These are phyloP conservation scores for Leistus spinibarbis DNA, from an alignment of 2,888 invertebrate species.

Conservation along the genomic window DNA sequence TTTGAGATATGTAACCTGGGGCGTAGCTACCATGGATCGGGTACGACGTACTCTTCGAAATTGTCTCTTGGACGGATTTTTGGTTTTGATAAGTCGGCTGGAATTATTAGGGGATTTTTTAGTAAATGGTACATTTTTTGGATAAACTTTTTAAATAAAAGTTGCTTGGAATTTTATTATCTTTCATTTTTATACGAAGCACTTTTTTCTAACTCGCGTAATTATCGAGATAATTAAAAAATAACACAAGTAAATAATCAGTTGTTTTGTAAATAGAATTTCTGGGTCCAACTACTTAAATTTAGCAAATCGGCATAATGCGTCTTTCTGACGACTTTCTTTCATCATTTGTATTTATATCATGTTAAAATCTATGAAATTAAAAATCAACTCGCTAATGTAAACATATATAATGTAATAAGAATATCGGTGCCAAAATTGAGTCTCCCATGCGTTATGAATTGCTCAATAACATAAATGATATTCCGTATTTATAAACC, in stretches of 20 bases:
- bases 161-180: too few relatives aligned
- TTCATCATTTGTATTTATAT: slow-evolving; percentile 17
- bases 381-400: slow-evolving; percentile 7
- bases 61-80: slow-evolving; percentile 60
- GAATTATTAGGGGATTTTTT: slow-evolving; percentile 1
- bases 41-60: slow-evolving; percentile 51
- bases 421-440: slow-evolving; percentile 2
- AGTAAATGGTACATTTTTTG: too few relatives aligned
- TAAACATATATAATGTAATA: slow-evolving; percentile 6
- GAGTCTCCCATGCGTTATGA: neutral
- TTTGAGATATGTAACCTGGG: slow-evolving; percentile 43
- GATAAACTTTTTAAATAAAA: too few relatives aligned
- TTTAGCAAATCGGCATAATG: neutral
- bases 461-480: neutral
- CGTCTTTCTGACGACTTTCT: neutral
- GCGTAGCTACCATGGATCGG: slow-evolving; percentile 38
- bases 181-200: too few relatives aligned
- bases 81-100: slow-evolving; percentile 69
- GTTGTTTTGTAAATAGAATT: neutral
- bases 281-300: neutral
- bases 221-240: too few relatives aligned
- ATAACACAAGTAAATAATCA: too few relatives aligned
- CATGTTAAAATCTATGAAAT: neutral
- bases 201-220: too few relatives aligned
- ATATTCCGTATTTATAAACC: neutral